These are phyloP conservation scores for Neoscelio sp. DNA, from an alignment of 2,888 invertebrate species.

Conservation along the genomic window DNA sequence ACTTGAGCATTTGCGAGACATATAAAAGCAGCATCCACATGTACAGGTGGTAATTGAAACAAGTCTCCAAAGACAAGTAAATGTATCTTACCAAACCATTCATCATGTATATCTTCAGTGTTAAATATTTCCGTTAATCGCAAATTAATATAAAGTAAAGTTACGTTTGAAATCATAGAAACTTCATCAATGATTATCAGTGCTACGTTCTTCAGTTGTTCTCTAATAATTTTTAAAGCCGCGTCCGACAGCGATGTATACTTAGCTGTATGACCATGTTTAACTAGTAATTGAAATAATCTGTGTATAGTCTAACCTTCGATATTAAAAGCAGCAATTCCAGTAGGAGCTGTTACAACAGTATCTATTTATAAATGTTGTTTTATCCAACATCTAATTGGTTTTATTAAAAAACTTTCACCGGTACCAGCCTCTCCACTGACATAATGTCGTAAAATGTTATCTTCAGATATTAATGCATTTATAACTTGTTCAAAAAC, in stretches of 20 bases:
- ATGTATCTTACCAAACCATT: slow-evolving; percentile 75
- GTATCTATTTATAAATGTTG: slow-evolving; percentile 72
- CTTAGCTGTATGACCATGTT: slow-evolving; percentile 74
- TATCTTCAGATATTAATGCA: slow-evolving; percentile 45
- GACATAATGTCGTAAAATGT: slow-evolving; percentile 65
- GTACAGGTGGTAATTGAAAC: slow-evolving; percentile 75
- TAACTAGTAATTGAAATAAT: slow-evolving; percentile 75
- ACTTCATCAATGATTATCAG: slow-evolving; percentile 75
- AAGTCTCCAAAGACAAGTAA: slow-evolving; percentile 75
- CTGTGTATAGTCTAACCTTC: slow-evolving; percentile 76
- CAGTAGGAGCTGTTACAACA: slow-evolving; percentile 75
- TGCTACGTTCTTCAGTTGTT: slow-evolving; percentile 71
- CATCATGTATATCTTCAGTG: slow-evolving; percentile 71
- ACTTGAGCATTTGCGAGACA: slow-evolving; percentile 65
- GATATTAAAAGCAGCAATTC: slow-evolving; percentile 78
- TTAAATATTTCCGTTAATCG: slow-evolving; percentile 73
- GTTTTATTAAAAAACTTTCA: slow-evolving; percentile 75
- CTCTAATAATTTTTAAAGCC: slow-evolving; percentile 70
- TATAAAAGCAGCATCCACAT: slow-evolving; percentile 70
- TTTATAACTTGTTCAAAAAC: slow-evolving; percentile 70
- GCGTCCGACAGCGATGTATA: slow-evolving; percentile 73
- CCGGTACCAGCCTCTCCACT: slow-evolving; percentile 75
- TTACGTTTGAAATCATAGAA: slow-evolving; percentile 70
- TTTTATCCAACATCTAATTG: slow-evolving; percentile 72
- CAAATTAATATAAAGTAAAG: slow-evolving; percentile 72